These are phyloP conservation scores for Taenioides sp. DNA, from an alignment of 2,797 vertebrate genomes.

Conservation along the genomic window DNA sequence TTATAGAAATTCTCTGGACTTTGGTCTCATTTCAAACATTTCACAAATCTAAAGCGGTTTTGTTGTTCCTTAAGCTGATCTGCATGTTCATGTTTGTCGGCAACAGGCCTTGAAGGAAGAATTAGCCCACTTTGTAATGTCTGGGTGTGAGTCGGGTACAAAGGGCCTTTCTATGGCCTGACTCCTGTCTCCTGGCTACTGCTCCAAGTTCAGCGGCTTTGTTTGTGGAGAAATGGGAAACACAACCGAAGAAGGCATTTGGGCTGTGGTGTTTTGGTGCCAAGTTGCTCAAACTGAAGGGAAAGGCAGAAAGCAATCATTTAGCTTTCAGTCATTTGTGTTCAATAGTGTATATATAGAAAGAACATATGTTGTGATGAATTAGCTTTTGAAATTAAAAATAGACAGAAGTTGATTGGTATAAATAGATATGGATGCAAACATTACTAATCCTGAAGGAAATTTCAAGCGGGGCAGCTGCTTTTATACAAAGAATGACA, in stretches of 20 bases:
- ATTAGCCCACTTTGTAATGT: slow-evolving; percentile 61
- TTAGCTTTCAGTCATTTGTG: slow-evolving; percentile 19
- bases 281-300: slow-evolving; percentile 21
- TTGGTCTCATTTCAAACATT: slow-evolving; percentile 37
- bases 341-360: slow-evolving; percentile 10
- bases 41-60: slow-evolving; percentile 49
- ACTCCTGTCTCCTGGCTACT: slow-evolving; percentile 22
- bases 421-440: background rate
- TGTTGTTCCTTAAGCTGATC: slow-evolving; percentile 60
- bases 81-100: slow-evolving; percentile 54
- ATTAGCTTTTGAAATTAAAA: background rate
- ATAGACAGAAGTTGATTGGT: background rate
- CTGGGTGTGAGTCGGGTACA: slow-evolving; percentile 51
- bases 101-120: slow-evolving; percentile 51
- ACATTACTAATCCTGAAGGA: too few species aligned
- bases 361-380: slow-evolving; percentile 5
- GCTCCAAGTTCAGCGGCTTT: slow-evolving; percentile 37
- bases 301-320: slow-evolving; percentile 25
- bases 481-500: background rate
- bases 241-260: slow-evolving; percentile 5
- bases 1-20: slow-evolving; percentile 39
- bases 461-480: too few species aligned
- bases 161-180: slow-evolving; percentile 53
- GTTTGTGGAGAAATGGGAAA: slow-evolving; percentile 37
- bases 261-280: background rate